phyloP scores from a whole-genome alignment of 2,797 vertebrate genomes.

The Naso thynnoides region DNA sequence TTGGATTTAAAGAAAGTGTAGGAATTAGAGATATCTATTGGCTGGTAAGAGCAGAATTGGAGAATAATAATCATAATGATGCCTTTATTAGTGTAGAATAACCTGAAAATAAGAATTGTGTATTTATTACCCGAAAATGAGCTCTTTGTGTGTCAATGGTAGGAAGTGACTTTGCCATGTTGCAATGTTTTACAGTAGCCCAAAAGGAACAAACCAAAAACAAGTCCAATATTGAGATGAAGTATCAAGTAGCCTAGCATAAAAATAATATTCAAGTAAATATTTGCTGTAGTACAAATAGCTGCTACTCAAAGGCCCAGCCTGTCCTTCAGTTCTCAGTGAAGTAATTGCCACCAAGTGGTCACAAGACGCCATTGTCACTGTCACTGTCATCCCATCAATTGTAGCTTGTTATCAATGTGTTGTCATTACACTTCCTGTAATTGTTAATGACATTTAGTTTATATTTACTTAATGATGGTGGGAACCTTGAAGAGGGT shows the following conservation, averaged over 20 bases:
- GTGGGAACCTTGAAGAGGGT: background rate
- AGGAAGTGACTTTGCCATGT: too few species aligned
- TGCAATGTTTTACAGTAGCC: too few species aligned
- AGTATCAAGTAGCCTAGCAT: background rate
- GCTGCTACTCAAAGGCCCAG: background rate
- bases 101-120: too few species aligned
- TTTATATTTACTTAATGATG: background rate
- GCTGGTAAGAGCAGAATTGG: too few species aligned
- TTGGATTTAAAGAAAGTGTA: background rate
- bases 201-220: too few species aligned
- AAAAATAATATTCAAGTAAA: background rate
- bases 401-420: background rate
- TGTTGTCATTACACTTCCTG: background rate
- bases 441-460: background rate
- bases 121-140: too few species aligned
- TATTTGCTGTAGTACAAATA: background rate
- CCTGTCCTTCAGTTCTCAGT: constrained; percentile 3
- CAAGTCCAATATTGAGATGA: background rate
- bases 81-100: too few species aligned
- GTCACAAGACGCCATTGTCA: constrained; percentile 35
- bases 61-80: too few species aligned
- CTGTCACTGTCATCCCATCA: background rate
- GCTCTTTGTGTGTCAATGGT: too few species aligned
- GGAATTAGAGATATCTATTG: too few species aligned
- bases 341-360: constrained; percentile 60